Percentiles rank a stretch among this genome's conserved stretches.
phyloP scores from a whole-genome alignment of 2,797 vertebrate species.

The Choloepus didactylus region DNA sequence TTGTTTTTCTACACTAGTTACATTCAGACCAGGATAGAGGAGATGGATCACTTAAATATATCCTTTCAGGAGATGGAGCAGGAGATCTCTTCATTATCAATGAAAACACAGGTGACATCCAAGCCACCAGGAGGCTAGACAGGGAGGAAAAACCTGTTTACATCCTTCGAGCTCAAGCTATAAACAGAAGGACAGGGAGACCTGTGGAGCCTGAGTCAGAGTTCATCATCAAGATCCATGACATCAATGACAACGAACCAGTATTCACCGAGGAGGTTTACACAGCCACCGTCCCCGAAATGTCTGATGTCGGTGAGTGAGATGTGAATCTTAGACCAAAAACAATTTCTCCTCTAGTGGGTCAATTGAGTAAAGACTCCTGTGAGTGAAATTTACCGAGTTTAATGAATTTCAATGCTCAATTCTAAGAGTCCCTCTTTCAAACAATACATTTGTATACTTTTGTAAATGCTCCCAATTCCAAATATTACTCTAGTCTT shows the following conservation, averaged over 20 bases:
- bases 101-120: constrained; percentile 98
- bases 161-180: constrained; percentile 94
- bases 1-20: constrained; percentile 89
- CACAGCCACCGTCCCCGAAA: constrained; percentile 94
- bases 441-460: background rate
- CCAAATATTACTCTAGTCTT: background rate
- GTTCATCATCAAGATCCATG: constrained; percentile 98
- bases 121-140: constrained; percentile 96
- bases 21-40: constrained; percentile 96
- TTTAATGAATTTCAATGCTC: background rate
- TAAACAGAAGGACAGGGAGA: constrained; percentile 93
- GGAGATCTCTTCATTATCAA: constrained; percentile 96
- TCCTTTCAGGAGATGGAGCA: constrained; percentile 96
- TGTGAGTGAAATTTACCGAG: background rate
- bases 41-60: constrained; percentile 94
- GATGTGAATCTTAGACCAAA: background rate
- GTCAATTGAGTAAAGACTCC: background rate
- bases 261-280: constrained; percentile 95
- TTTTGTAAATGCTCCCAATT: background rate
- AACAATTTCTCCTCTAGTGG: background rate
- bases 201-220: constrained; percentile 96
- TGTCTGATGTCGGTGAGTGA: constrained; percentile 95
- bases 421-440: constrained; percentile 9
- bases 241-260: constrained; percentile 98
- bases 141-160: constrained; percentile 96